These are phyloP conservation scores for Pelosia muscerda DNA, from an alignment of 2,888 invertebrate genomes.

Conservation along the genomic window DNA sequence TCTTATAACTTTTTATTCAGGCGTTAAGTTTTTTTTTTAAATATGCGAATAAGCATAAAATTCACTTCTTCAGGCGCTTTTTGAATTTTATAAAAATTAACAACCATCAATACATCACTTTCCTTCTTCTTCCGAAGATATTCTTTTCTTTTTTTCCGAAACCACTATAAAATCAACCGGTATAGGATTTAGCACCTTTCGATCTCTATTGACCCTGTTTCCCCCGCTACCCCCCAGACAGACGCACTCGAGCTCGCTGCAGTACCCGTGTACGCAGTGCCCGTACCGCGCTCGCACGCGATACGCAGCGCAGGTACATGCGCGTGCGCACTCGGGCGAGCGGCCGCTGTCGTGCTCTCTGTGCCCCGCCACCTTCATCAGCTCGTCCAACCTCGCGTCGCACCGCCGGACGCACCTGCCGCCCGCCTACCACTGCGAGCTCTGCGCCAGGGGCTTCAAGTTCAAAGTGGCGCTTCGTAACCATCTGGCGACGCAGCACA, in stretches of 20 bases:
- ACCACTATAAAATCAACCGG: too few species aligned
- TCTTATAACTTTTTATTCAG: too few species aligned
- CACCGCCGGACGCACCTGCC: conserved; percentile 56
- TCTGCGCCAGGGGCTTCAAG: conserved; percentile 52
- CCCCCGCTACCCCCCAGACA: conserved; percentile 45
- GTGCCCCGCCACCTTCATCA: conserved; percentile 56
- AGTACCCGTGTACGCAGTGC: conserved; percentile 48
- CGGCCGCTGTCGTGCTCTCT: conserved; percentile 50
- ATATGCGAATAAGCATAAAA: too few species aligned
- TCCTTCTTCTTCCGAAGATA: too few species aligned
- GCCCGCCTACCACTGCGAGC: conserved; percentile 52
- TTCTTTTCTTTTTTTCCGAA: too few species aligned
- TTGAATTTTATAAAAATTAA: too few species aligned
- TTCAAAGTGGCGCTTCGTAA: conserved; percentile 54
- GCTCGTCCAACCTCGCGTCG: conserved; percentile 54
- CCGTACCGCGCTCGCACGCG: conserved; percentile 54
- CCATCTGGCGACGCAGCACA: conserved; percentile 59
- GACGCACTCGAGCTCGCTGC: conserved; percentile 50
- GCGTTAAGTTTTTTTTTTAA: too few species aligned
- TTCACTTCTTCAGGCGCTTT: too few species aligned
- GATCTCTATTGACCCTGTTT: too few species aligned
- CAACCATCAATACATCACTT: too few species aligned
- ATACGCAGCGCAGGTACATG: conserved; percentile 58
- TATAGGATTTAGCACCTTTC: too few species aligned
- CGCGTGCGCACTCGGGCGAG: conserved; percentile 52